A percentile compares a stretch with the other conserved stretches of the same genome.
Conservation (phyloP, 2,888 invertebrate species). For the Nebria brevicollis region DNA sequence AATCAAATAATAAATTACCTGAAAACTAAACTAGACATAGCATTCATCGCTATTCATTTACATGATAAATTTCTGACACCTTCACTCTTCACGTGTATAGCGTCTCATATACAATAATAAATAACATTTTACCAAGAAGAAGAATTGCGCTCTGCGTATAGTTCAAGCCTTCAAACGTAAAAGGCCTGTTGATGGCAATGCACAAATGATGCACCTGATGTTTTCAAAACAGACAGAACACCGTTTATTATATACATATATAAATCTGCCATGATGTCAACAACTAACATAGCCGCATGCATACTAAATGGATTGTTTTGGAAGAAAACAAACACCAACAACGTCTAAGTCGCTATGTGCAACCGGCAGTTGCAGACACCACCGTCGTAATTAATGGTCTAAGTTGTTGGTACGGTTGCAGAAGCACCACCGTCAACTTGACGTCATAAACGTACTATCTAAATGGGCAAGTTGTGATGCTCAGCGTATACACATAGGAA, state of each 20-base stretch:
- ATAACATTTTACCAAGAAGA: background rate
- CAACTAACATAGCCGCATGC: background rate
- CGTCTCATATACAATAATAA: background rate
- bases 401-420: conserved; percentile 13
- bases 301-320: conserved; percentile 11
- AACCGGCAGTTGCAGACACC: background rate
- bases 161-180: too few species aligned
- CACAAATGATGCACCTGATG: conserved; percentile 13
- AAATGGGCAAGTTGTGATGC: conserved; percentile 6
- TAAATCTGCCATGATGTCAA: background rate
- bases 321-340: conserved; percentile 4
- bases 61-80: conserved; percentile 25
- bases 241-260: background rate
- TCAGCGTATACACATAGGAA: background rate
- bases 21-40: conserved; percentile 20
- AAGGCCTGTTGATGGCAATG: background rate
- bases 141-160: background rate
- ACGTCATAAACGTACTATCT: conserved; percentile 5
- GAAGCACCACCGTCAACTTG: background rate
- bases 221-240: background rate
- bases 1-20: conserved; percentile 24
- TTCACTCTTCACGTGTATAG: background rate
- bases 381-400: conserved; percentile 16
- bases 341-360: background rate
- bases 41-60: conserved; percentile 23